These are phyloP conservation scores for Drosophila arizonae DNA, from an alignment of 1,140 invertebrate genomes.

Conservation along the genomic window DNA sequence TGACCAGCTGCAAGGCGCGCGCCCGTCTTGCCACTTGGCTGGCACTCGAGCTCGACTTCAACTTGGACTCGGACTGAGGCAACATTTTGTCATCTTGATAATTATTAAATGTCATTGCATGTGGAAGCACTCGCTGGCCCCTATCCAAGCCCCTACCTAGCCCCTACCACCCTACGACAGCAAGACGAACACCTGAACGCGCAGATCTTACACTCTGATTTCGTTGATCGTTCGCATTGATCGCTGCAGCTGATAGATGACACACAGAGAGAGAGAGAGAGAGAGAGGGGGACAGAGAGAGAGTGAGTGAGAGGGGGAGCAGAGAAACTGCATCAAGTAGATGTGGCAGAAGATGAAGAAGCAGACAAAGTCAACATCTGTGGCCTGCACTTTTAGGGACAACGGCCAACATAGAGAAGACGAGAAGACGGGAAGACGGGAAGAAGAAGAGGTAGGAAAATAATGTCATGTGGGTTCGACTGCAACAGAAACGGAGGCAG, in stretches of 20 bases:
- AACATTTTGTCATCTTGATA: conserved; percentile 69
- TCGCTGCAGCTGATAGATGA: conserved; percentile 2
- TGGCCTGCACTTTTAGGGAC: not conserved
- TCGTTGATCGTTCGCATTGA: not conserved
- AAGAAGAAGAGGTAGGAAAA: not conserved
- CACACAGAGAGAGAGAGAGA: not conserved
- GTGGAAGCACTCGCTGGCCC: conserved; percentile 23
- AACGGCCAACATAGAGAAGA: not conserved
- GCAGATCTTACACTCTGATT: not conserved
- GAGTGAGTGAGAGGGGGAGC: not conserved
- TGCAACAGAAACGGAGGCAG: not conserved
- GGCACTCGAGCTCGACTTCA: not conserved
- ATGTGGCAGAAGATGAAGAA: not conserved
- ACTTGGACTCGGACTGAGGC: conserved; percentile 30
- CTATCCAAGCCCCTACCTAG: not conserved
- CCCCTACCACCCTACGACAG: not conserved
- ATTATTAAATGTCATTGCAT: conserved; percentile 47
- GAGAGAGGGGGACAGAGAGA: not conserved
- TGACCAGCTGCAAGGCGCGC: conserved; percentile 41
- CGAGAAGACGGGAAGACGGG: not conserved
- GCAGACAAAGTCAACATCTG: conserved; percentile 20
- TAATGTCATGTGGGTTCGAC: conserved; percentile 74
- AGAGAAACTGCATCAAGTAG: conserved; percentile 6
- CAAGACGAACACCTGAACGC: not conserved
- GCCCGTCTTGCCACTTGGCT: conserved; percentile 17